Conservation (phyloP, 2,113 vertebrate species). For the Bufo bufo region DNA sequence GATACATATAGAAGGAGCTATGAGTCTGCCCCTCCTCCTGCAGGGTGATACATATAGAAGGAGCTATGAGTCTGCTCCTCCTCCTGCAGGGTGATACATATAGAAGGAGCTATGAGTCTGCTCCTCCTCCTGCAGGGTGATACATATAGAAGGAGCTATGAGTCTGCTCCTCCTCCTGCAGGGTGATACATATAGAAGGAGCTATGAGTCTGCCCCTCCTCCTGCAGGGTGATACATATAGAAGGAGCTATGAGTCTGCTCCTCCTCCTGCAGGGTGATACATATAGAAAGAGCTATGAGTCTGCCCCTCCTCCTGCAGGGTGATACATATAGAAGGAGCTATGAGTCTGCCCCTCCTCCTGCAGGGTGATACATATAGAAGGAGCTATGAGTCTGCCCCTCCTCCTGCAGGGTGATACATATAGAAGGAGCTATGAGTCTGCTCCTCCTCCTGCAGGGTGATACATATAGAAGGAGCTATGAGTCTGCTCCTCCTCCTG, state of each 20-base stretch:
- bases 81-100: slow-evolving; percentile 73
- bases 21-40: slow-evolving; percentile 19
- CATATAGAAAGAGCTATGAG: neutral
- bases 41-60: slow-evolving; percentile 73
- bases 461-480: slow-evolving; percentile 60
- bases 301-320: slow-evolving; percentile 65
- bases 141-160: slow-evolving; percentile 55
- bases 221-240: slow-evolving; percentile 73
- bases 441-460: slow-evolving; percentile 69
- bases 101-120: neutral
- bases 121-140: slow-evolving; percentile 71
- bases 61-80: neutral
- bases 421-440: neutral
- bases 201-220: slow-evolving; percentile 2
- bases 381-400: neutral
- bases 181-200: slow-evolving; percentile 69
- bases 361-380: slow-evolving; percentile 73
- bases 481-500: slow-evolving; percentile 15
- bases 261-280: slow-evolving; percentile 74
- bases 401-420: slow-evolving; percentile 74
- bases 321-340: slow-evolving; percentile 65
- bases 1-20: slow-evolving; percentile 60
- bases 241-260: neutral
- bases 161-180: slow-evolving; percentile 60
- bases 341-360: slow-evolving; percentile 7